Evolutionary conservation across 2,113 vertebrate species (phyloP), one percentile per base, ranked within the genome.

Genomic region (Passer montanus): DNA sequence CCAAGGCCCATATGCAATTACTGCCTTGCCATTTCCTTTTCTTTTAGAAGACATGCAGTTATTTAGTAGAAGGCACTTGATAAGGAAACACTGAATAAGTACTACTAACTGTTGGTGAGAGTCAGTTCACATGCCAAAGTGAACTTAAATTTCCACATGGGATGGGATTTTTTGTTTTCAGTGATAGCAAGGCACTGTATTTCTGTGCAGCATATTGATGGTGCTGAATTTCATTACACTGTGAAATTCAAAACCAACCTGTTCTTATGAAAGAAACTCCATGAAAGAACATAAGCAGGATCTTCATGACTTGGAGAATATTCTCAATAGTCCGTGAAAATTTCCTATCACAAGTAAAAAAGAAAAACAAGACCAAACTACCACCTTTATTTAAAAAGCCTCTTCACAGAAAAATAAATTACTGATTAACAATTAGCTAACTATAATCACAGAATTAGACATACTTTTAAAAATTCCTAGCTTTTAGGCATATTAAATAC

Each of bases 341-440:
- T 27, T 79, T 76, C 44, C 24, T 19, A 47, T 55, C 16, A 27
- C 22, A 68, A 84, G 9, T 27, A 4, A 74, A 85, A 53, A 50
- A 35, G 15, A n/a, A 69, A 72, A 67, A 1, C 8, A 64, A 27
- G 66, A 58, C 10, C 23, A 52, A 92, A 49, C 22, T 24, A 39
- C 11, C 16, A 21, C 5, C 15, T 53, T 69, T 69, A 52, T 47
- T 66, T 0, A 4, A 35, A 55, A 77, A n/a, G 1, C 6, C 1
- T 47, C 14, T 33, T 24, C 17, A 31, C 24, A 80, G 19, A 69
- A 78, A 50, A 87, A 63, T 10, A 46, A 60, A 41, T 33, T 46
- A 56, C 7, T 55, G 16, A 28, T 72, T 78, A 68, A 21, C 47
- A 91, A 81, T 55, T 28, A 81, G 15, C 53, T 86, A 55, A 31